phyloP scores from a whole-genome alignment of 2,113 vertebrate genomes.

The Macroglossus sobrinus region DNA sequence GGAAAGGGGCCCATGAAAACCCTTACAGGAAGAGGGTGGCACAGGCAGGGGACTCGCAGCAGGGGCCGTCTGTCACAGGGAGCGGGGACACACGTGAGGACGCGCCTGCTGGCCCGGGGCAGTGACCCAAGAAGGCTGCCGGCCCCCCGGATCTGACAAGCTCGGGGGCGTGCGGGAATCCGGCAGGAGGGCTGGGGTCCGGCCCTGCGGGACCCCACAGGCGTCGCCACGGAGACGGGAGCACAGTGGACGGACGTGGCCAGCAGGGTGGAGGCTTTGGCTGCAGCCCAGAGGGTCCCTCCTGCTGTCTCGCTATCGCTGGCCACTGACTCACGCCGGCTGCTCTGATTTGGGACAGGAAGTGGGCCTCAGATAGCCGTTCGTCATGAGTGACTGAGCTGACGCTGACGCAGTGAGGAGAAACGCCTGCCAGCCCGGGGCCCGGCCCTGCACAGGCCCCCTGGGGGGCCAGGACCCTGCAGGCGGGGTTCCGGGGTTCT shows the following conservation, averaged over 20 bases:
- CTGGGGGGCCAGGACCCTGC: not conserved
- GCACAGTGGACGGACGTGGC: not conserved
- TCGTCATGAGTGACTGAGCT: not conserved
- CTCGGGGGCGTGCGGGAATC: not conserved
- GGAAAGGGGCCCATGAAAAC: not conserved
- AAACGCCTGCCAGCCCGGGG: not conserved
- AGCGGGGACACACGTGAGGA: fast-evolving
- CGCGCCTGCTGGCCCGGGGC: not conserved
- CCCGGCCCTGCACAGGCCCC: fast-evolving
- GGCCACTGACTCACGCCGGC: not conserved
- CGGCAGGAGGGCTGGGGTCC: not conserved
- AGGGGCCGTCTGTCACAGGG: fast-evolving
- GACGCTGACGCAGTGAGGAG: not conserved
- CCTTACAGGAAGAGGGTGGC: too few relatives aligned
- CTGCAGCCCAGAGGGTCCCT: not conserved
- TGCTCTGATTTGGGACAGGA: not conserved
- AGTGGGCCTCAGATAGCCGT: not conserved
- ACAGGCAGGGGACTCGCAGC: fast-evolving
- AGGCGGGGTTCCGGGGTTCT: too few relatives aligned
- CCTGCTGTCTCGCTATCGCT: not conserved
- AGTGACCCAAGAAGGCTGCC: not conserved
- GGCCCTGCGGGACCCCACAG: fast-evolving
- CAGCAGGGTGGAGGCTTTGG: not conserved
- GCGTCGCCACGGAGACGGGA: not conserved
- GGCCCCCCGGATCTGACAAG: not conserved